phyloP scores from a whole-genome alignment of 2,797 vertebrate species.

The Aplochiton taeniatus region DNA sequence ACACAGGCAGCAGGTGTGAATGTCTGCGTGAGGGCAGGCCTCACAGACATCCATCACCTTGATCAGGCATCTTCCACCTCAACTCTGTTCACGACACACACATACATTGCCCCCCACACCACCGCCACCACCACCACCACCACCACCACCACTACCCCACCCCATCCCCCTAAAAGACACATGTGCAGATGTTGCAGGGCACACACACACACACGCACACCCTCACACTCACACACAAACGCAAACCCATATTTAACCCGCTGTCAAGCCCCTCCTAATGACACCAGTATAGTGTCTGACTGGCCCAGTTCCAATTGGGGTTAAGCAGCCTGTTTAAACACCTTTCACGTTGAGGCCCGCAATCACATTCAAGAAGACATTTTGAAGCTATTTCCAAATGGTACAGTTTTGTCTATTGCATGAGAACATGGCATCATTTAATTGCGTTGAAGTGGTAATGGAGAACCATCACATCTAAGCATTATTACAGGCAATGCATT shows the following conservation, averaged over 20 bases:
- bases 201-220: background rate
- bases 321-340: conserved; percentile 38
- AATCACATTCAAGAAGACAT: background rate
- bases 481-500: too few species aligned
- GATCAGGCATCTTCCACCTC: conserved; percentile 66
- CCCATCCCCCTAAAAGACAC: conserved; percentile 28
- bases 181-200: conserved; percentile 57
- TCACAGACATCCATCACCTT: conserved; percentile 69
- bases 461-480: too few species aligned
- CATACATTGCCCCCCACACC: too few species aligned
- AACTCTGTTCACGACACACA: conserved; percentile 41
- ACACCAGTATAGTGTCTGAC: conserved; percentile 18
- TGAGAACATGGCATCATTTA: background rate
- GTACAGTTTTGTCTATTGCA: background rate
- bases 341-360: background rate
- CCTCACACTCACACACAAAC: background rate
- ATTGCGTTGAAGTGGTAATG: too few species aligned
- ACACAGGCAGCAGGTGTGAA: conserved; percentile 71
- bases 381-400: background rate
- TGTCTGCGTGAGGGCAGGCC: conserved; percentile 57
- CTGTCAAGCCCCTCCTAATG: conserved; percentile 13
- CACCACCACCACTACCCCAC: too few species aligned
- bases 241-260: conserved; percentile 14
- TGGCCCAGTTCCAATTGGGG: conserved; percentile 43
- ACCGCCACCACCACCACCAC: too few species aligned